These are phyloP conservation scores for Pelodiscus sinensis DNA, from an alignment of 2,113 vertebrate species.

Conservation along the genomic window DNA sequence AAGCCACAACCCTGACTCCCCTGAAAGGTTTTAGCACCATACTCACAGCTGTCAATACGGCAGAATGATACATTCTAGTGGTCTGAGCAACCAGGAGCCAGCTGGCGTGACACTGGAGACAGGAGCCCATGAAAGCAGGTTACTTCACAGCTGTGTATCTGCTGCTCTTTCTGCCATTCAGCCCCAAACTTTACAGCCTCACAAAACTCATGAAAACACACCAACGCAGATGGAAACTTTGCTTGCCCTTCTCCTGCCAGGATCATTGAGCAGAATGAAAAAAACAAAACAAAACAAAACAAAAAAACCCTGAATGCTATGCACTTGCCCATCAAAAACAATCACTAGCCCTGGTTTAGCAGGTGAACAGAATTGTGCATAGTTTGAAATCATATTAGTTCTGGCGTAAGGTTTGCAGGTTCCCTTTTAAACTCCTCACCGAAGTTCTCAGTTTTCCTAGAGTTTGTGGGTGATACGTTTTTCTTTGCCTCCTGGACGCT, in stretches of 20 bases:
- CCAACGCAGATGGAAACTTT: accelerated
- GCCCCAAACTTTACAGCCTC: neutral
- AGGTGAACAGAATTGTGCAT: neutral
- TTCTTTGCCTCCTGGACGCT: neutral
- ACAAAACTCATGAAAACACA: neutral
- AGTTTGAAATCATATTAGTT: neutral
- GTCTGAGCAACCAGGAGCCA: neutral
- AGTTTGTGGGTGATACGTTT: neutral
- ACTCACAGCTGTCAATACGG: neutral
- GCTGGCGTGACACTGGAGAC: neutral
- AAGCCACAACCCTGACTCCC: neutral
- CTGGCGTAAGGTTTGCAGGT: neutral
- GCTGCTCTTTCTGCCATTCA: neutral
- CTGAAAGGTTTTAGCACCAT: neutral
- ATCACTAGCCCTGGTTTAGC: accelerated
- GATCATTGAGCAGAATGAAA: neutral
- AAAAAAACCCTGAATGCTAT: neutral
- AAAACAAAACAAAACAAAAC: too few species aligned
- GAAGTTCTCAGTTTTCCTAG: neutral
- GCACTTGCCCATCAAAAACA: neutral
- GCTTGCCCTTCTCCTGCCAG: neutral
- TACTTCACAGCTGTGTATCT: neutral
- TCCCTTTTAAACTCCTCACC: accelerated
- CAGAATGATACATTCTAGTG: neutral
- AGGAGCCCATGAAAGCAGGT: neutral